phyloP scores from a whole-genome alignment of 2,113 vertebrate genomes.

The Talpa occidentalis region DNA sequence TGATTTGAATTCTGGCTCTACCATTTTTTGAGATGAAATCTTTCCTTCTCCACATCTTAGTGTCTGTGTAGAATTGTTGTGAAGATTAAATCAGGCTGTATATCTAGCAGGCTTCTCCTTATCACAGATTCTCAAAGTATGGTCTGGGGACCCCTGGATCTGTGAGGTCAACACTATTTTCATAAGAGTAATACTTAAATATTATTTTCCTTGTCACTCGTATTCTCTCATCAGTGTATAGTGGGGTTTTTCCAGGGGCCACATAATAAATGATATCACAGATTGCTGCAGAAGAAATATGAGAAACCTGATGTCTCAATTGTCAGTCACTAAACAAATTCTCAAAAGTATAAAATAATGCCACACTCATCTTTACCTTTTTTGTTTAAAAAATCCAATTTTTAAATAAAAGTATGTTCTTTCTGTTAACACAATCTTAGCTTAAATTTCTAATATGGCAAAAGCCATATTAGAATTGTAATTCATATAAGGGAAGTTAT shows the following conservation, averaged over 20 bases:
- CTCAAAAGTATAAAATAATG: background rate
- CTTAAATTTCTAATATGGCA: constrained; percentile 8
- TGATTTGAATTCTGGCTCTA: background rate
- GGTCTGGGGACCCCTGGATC: background rate
- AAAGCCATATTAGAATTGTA: background rate
- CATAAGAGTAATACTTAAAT: background rate
- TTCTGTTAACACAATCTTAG: background rate
- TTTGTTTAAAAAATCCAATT: background rate
- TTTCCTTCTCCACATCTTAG: background rate
- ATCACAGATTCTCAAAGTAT: too few relatives aligned
- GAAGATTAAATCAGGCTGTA: background rate
- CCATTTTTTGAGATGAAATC: background rate
- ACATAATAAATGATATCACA: background rate
- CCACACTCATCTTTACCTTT: background rate
- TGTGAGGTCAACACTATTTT: background rate
- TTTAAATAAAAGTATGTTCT: background rate
- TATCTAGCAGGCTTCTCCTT: background rate
- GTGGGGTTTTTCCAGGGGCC: background rate
- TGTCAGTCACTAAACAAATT: background rate
- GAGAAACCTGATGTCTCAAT: background rate
- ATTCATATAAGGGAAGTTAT: background rate
- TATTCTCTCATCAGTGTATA: background rate
- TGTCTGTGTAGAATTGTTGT: background rate
- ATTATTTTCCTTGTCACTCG: background rate
- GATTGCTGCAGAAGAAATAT: background rate